Percentiles rank a stretch among this genome's conserved stretches.
Evolutionary conservation across 2,797 vertebrate species (phyloP).

Genomic region (Rhyacichthys aspro): DNA sequence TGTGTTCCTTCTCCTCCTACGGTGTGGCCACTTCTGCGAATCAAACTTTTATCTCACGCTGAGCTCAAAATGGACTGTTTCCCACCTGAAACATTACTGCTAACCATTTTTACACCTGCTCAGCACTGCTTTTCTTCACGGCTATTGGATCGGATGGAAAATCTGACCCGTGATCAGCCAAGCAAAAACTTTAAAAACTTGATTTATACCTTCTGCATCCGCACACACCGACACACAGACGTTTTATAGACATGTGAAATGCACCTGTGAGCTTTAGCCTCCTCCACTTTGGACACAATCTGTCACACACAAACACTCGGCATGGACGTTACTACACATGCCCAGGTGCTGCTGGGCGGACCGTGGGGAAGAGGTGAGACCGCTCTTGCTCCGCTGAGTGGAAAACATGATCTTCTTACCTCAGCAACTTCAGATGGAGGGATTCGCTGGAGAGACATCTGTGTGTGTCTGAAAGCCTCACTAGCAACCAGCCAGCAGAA

Average conservation of each 20-base stretch:
- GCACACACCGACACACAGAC: conserved; percentile 21
- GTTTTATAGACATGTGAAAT: conserved; percentile 46
- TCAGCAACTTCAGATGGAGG: conserved; percentile 81
- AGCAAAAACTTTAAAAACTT: conserved; percentile 24
- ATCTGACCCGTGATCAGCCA: conserved; percentile 9
- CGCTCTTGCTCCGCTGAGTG: conserved; percentile 78
- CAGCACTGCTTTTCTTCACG: conserved; percentile 24
- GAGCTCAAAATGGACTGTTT: conserved; percentile 24
- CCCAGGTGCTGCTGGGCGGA: conserved; percentile 74
- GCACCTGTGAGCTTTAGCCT: conserved; percentile 55
- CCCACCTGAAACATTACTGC: conserved; percentile 24
- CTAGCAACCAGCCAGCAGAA: conserved; percentile 2
- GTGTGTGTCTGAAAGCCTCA: conserved; percentile 37
- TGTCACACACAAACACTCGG: conserved; percentile 50
- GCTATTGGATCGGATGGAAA: conserved; percentile 20
- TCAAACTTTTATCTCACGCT: conserved; percentile 35
- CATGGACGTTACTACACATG: conserved; percentile 41
- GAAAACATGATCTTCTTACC: conserved; percentile 85
- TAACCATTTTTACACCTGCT: conserved; percentile 28
- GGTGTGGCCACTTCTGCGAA: conserved; percentile 11
- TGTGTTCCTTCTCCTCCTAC: conserved; percentile 12
- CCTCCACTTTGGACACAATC: conserved; percentile 52
- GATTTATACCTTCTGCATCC: conserved; percentile 39
- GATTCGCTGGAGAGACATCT: conserved; percentile 69
- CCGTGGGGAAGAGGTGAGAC: conserved; percentile 75